A percentile compares a stretch with the other conserved stretches of the same genome.
phyloP scores from a whole-genome alignment of 2,113 vertebrate genomes.

The Cyanocitta stelleri region DNA sequence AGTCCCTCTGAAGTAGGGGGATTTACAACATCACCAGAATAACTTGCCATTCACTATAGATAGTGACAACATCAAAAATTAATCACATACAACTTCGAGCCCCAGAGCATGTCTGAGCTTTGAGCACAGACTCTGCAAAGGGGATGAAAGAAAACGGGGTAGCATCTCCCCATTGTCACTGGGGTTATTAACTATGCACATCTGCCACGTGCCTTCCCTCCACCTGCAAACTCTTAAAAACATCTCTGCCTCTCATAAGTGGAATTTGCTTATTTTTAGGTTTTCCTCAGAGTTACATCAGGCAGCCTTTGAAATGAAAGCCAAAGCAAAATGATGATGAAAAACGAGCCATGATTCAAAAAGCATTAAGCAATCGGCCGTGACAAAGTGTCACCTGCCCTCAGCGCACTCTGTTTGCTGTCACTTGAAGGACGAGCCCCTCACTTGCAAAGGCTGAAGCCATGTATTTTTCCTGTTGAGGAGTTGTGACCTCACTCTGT shows the following conservation, averaged over 20 bases:
- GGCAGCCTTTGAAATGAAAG: not conserved
- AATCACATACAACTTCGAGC: not conserved
- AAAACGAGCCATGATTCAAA: not conserved
- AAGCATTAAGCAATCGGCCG: not conserved
- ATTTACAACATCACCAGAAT: not conserved
- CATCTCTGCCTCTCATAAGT: not conserved
- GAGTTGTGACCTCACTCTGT: not conserved
- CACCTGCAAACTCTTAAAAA: not conserved
- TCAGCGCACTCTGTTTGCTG: not conserved
- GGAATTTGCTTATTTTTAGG: slow-evolving; percentile 7
- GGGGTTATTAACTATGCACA: not conserved
- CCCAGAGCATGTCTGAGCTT: not conserved
- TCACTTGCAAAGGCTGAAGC: not conserved
- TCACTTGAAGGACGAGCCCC: not conserved
- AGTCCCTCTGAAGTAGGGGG: not conserved
- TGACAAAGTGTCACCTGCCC: not conserved
- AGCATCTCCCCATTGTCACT: not conserved
- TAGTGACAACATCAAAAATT: not conserved
- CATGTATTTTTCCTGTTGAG: not conserved
- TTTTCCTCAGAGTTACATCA: not conserved
- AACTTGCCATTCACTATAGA: not conserved
- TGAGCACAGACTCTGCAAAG: not conserved
- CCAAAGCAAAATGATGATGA: not conserved
- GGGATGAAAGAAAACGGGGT: not conserved
- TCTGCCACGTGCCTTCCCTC: not conserved